Conservation (phyloP, 2,888 invertebrate genomes). For the Dryobotodes eremita region DNA sequence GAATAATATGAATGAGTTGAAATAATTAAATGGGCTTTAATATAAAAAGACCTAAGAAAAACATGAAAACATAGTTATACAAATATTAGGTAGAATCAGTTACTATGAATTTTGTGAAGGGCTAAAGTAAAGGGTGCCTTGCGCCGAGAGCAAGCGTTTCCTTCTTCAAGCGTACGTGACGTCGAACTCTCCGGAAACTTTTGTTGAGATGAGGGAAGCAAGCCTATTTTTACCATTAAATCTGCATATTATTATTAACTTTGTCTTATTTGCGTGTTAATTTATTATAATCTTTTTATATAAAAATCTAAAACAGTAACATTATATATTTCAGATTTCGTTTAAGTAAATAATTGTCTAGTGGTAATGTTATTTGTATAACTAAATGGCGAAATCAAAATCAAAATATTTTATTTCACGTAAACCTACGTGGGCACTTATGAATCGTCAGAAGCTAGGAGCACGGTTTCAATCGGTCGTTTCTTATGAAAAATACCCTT, state of each 20-base stretch:
- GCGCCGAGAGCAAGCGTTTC: conserved; percentile 32
- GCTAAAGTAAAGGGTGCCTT: conserved; percentile 30
- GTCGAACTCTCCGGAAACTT: conserved; percentile 54
- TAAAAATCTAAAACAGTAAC: background rate
- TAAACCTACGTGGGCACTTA: too few species aligned
- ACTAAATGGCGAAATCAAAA: conserved; percentile 31
- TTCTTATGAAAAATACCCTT: conserved; percentile 47
- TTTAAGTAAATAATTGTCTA: conserved; percentile 6
- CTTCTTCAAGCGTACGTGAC: conserved; percentile 44
- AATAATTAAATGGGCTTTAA: background rate
- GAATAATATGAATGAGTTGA: background rate
- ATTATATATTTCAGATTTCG: conserved; percentile 5
- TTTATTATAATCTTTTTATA: background rate
- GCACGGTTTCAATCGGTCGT: too few species aligned
- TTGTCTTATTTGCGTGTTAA: conserved; percentile 7
- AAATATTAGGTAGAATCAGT: conserved; percentile 18
- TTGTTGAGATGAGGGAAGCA: conserved; percentile 31
- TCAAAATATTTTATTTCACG: too few species aligned
- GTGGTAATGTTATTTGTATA: conserved; percentile 24
- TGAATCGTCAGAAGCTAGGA: too few species aligned
- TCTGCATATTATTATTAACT: conserved; percentile 17
- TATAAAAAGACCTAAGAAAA: background rate
- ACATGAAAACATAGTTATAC: background rate
- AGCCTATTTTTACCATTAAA: conserved; percentile 26
- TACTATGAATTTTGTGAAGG: conserved; percentile 28